These are phyloP conservation scores for Harpalus rubripes DNA, from an alignment of 2,888 invertebrate genomes.

Conservation along the genomic window DNA sequence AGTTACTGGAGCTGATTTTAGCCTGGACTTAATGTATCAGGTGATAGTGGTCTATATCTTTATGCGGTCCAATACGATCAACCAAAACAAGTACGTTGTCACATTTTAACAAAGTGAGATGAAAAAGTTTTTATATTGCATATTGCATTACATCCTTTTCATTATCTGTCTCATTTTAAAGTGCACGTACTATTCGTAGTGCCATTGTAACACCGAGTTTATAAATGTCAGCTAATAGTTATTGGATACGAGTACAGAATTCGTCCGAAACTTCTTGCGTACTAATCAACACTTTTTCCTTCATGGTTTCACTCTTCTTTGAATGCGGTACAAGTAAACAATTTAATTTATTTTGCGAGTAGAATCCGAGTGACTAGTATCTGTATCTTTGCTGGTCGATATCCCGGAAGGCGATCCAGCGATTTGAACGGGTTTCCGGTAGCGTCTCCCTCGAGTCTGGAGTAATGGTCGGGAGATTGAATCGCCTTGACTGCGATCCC, in stretches of 20 bases:
- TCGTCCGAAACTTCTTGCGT: background rate
- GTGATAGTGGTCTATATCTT: too few species aligned
- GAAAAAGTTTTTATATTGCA: too few species aligned
- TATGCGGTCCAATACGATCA: too few species aligned
- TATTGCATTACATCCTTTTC: too few species aligned
- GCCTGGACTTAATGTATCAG: too few species aligned
- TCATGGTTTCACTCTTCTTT: background rate
- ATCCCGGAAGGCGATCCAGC: background rate
- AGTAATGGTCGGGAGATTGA: conserved; percentile 1
- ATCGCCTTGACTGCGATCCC: background rate
- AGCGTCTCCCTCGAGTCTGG: background rate
- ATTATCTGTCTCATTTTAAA: too few species aligned
- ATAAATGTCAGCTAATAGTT: background rate
- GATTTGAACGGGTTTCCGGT: background rate
- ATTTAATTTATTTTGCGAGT: background rate
- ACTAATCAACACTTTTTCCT: background rate
- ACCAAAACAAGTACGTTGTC: too few species aligned
- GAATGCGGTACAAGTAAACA: background rate
- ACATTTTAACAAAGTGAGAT: too few species aligned
- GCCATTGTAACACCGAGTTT: too few species aligned
- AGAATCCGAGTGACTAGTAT: background rate
- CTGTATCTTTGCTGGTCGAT: background rate
- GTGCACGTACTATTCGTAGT: too few species aligned
- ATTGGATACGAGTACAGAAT: background rate
- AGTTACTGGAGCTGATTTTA: too few species aligned